Evolutionary conservation across 2,797 vertebrate genomes (phyloP), one percentile per base, ranked within the genome.

Genomic region (Oreortyx pictus): DNA sequence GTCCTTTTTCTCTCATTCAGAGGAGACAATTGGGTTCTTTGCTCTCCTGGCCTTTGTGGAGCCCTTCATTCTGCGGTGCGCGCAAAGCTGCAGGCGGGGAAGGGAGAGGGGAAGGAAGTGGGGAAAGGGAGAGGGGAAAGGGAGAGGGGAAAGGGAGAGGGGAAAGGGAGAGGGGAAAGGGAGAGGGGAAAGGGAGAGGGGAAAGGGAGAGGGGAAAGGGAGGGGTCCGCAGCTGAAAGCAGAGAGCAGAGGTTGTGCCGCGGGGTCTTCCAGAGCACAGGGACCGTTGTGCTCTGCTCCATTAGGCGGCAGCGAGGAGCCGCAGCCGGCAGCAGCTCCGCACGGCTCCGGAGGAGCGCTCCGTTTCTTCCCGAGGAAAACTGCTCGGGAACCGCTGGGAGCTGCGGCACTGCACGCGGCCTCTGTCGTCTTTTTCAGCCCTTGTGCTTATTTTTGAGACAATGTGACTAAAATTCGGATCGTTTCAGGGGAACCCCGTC

Each of bases 241-340:
- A 2, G 15, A 14, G 33, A 31, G 19, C 0, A 0, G 9, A 22
- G 20, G 22, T 5, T 6, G 19, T 59, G 71, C 43, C 12, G 15
- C n/a, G 29, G 41, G 73, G 29, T 27, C 29, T 14, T 35, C n/a
- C 0, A 10, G 16, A 73, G 49, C 20, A 77, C 22, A 33, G 7
- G 7, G 29, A 8, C 19, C 15, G 56, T 60, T 8, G 17, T 20
- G 14, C 29, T 93, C 39, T 20, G 89, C 7, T 92, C 97, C 96
- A 35, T 94, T 93, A 80, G 97, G 91, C 92, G 96, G 97, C 97
- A 93, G 11, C 54, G 31, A 19, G n/a, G 54, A 33, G 54, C 54
- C 8, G 31, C 54, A 20, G 39, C 20, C 22, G 47, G 47, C 47
- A 12, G 47, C 47, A 11, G 54, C 54, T 19, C 50, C 50, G 50